Evolutionary conservation across 2,797 vertebrate genomes (phyloP), one percentile per base, ranked within the genome.

Genomic region (Xiphorhynchus erythropygius): DNA sequence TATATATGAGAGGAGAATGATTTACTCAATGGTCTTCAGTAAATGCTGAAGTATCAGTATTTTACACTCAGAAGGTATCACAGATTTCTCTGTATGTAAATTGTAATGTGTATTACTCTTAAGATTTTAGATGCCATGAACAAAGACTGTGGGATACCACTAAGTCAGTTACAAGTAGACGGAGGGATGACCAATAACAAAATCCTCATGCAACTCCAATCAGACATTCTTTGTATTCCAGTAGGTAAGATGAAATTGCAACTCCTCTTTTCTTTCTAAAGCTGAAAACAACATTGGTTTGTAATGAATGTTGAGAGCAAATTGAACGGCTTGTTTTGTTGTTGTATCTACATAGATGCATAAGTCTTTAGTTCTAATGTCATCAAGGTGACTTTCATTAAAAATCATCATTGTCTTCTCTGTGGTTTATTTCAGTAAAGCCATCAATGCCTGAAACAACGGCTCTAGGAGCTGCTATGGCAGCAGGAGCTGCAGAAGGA

Each of bases 371-470:
- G 37, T 78, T 81, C 28, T 77, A 41, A 39, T 74, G 14, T 57
- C 46, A 41, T 69, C 53, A 79, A 49, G 50, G 37, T 71, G n/a
- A 49, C 28, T 64, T 75, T 22, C 30, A 47, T 69, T 74, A 56
- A 92, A 85, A 81, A 47, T 49, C 60, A 37, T n/a, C n/a, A 11
- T 94, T 44, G 7, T 68, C 32, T 78, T 95, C 19, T 80, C n/a
- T 73, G 53, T 89, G n/a, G 60, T 92, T 95, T 70, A 32, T 74
- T 74, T 86, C 88, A 99, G 99, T 99, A 88, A 99, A 99, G 84
- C 99, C 99, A 19, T 99, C 99, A 22, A 99, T 99, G 99, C 98
- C 99, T 0, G 99, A 99, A 98, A 99, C 99, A 64, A 99, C 99
- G 3, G 99, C 99, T 41, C 98, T 99, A 3, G 99, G 99, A 7